These are phyloP conservation scores for Dorcus hopei DNA, from an alignment of 2,888 invertebrate species.

Conservation along the genomic window DNA sequence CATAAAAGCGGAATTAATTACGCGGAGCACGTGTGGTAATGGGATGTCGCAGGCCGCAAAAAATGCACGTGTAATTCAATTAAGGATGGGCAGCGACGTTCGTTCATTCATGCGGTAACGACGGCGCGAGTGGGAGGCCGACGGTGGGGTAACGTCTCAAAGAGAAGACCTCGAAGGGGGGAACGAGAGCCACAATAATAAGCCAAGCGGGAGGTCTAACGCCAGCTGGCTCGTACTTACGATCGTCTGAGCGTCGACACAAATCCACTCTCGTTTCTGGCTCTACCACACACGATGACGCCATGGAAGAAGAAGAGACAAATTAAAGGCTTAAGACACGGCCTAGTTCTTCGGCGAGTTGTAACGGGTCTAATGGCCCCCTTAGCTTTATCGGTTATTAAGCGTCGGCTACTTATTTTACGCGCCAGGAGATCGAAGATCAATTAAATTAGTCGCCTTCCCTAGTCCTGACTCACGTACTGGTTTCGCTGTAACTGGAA, in stretches of 20 bases:
- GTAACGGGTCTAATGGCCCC: no score
- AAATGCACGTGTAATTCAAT: slow-evolving; percentile 25
- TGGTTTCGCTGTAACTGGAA: no score
- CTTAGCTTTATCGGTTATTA: no score
- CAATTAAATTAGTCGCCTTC: no score
- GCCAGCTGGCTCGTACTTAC: slow-evolving; percentile 24
- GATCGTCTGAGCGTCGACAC: slow-evolving; percentile 2
- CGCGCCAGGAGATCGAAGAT: no score
- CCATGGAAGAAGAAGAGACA: background rate
- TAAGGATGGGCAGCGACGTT: slow-evolving; percentile 18
- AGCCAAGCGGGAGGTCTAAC: slow-evolving; percentile 29
- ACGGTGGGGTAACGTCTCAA: slow-evolving; percentile 16
- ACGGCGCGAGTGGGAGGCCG: slow-evolving; percentile 13
- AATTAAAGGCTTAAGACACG: background rate
- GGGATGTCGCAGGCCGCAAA: slow-evolving; percentile 6
- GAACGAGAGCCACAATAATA: slow-evolving; percentile 24
- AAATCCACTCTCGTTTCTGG: slow-evolving; percentile 6
- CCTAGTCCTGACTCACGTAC: no score
- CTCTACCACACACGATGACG: slow-evolving; percentile 7
- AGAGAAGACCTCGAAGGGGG: slow-evolving; percentile 16
- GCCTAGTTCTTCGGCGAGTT: no score
- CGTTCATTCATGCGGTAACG: slow-evolving; percentile 26
- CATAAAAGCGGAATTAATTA: slow-evolving; percentile 7
- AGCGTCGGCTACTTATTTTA: no score
- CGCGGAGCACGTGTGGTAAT: slow-evolving; percentile 12